Conservation (phyloP, 1,140 invertebrate genomes). For the Leptinotarsa lineolata region DNA sequence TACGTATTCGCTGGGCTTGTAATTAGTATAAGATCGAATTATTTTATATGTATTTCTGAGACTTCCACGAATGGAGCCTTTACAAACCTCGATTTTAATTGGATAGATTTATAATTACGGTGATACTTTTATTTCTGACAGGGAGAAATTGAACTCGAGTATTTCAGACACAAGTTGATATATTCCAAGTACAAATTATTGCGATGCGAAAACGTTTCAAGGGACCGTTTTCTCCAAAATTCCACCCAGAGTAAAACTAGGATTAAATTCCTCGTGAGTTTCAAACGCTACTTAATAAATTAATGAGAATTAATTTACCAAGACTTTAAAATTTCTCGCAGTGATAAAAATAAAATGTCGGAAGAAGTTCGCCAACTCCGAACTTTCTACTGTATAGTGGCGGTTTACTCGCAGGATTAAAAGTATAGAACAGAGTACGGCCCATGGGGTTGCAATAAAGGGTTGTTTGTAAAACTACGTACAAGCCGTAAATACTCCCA, state of each 20-base stretch:
- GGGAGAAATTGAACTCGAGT: too few species aligned
- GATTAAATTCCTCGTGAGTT: constrained; percentile 24
- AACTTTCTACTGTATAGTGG: constrained; percentile 11
- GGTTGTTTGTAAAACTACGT: constrained; percentile 14
- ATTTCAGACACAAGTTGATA: too few species aligned
- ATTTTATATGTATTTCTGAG: too few species aligned
- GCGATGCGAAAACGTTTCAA: neutral
- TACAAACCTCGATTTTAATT: too few species aligned
- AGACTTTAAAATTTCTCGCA: constrained; percentile 23
- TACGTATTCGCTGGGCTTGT: too few species aligned
- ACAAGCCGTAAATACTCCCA: constrained; percentile 1
- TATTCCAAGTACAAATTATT: constrained; percentile 5
- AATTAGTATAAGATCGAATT: too few species aligned
- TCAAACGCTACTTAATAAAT: constrained; percentile 28
- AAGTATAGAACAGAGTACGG: constrained; percentile 7
- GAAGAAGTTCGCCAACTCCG: constrained; percentile 11
- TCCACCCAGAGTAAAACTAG: neutral
- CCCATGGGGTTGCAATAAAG: constrained; percentile 11
- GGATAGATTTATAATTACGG: too few species aligned
- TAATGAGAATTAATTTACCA: constrained; percentile 24
- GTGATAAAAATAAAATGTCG: constrained; percentile 27
- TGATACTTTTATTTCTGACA: too few species aligned
- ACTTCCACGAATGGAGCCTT: too few species aligned
- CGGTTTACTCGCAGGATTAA: constrained; percentile 23
- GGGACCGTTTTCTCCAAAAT: neutral